A percentile compares a stretch with the other conserved stretches of the same genome.
These are phyloP conservation scores for Capra hircus DNA, from an alignment of 2,113 vertebrate genomes.

Conservation along the genomic window DNA sequence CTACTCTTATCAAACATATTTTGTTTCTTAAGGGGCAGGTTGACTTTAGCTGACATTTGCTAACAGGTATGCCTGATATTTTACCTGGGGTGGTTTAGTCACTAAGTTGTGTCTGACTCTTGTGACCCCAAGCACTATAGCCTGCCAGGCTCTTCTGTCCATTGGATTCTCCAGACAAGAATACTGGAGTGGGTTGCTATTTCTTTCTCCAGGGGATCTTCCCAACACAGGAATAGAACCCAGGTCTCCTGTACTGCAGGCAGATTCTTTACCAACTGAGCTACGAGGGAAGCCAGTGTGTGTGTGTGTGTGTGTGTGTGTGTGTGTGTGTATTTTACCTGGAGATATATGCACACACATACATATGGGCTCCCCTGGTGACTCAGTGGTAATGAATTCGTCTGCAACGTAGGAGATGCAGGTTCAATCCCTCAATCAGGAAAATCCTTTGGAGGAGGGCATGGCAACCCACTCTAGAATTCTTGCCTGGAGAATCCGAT, in stretches of 20 bases:
- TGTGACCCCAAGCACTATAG: neutral
- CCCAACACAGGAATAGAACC: neutral
- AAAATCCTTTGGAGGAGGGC: neutral
- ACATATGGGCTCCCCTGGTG: neutral
- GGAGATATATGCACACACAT: neutral
- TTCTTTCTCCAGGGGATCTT: neutral
- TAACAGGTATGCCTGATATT: neutral
- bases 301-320: neutral
- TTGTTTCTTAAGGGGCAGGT: neutral
- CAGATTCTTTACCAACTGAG: neutral
- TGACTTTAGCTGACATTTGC: neutral
- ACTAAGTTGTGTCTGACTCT: neutral
- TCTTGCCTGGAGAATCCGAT: neutral
- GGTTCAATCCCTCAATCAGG: neutral
- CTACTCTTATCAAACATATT: neutral
- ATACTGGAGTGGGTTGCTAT: neutral
- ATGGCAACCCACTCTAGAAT: neutral
- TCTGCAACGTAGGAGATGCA: neutral
- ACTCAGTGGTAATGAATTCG: neutral
- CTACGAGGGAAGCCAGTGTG: neutral
- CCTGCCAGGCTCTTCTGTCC: neutral
- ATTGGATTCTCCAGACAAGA: neutral
- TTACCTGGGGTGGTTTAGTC: neutral
- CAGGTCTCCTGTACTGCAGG: neutral
- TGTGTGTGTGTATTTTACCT: neutral